Evolutionary conservation across 2,888 invertebrate genomes (phyloP), one percentile per base, ranked within the genome.

Genomic region (Philaethria dido): DNA sequence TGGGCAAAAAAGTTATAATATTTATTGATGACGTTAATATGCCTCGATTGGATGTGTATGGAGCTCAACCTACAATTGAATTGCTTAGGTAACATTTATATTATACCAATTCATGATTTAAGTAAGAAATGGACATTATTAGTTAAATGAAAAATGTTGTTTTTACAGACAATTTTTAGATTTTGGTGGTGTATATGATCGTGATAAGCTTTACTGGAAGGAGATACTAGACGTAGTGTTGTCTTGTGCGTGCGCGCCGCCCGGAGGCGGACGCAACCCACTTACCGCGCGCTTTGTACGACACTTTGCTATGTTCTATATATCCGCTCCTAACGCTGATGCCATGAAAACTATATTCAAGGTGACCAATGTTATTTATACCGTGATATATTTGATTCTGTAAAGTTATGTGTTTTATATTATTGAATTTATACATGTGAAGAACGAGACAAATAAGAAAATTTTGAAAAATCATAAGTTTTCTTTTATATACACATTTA

Each of bases 11-110:
- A 68, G 94, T 98, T 0, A 94, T 98, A 3, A 94, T 98, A 65
- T 98, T 98, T 78, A 96, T 98, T 22, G 98, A 98, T 80, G 98
- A 98, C 80, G 95, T 98, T 0, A 98, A 98, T 80, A 98, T 98
- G 98, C 98, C 98, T 0, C 95, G 95, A 80, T 89, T 95, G 77
- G 98, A 96, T 84, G 95, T 95, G 0, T 98, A 98, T 78, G 98
- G 98, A 9, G 96, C 98, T 11, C 98, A 98, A 81, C 98, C 98
- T 6, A 97, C 98, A 0, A 96, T 98, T 66, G 98, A 98, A 88
- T 87, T 99, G 29, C 89, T 98, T 25, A 93, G 98, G 95, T 96
- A 84, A 67, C n/a, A 33, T 20, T 25, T 14, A 18, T 36, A 33
- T 18, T 47, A 2, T 60, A 18, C 8, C 14, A 16, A 54, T 6